These are phyloP conservation scores for Hirtodrosophila trivittata DNA, from an alignment of 2,888 invertebrate genomes.

Conservation along the genomic window DNA sequence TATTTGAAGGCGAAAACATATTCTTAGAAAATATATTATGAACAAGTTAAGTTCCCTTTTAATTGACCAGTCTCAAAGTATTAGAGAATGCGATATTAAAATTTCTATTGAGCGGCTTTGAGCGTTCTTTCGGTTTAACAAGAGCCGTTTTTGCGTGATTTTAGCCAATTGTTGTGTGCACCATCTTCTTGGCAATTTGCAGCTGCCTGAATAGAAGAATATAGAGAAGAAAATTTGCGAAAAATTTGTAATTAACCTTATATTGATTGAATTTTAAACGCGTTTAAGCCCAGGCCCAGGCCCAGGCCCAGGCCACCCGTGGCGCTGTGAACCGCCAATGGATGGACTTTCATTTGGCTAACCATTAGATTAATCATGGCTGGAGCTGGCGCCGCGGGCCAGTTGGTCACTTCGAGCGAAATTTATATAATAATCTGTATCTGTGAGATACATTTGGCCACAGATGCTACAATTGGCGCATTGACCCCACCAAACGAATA, in stretches of 20 bases:
- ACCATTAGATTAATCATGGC: conserved; percentile 66
- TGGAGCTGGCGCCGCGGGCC: conserved; percentile 46
- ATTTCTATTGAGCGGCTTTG: too few species aligned
- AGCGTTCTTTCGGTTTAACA: too few species aligned
- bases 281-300: conserved; percentile 45
- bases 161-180: too few species aligned
- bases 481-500: conserved; percentile 54
- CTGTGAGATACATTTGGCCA: conserved; percentile 51
- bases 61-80: too few species aligned
- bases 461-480: conserved; percentile 59
- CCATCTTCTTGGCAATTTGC: too few species aligned
- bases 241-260: conserved; percentile 70
- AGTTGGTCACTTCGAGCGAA: conserved; percentile 44
- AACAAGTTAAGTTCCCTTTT: too few species aligned
- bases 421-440: conserved; percentile 60
- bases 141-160: too few species aligned
- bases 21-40: too few species aligned
- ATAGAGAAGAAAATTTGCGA: conserved; percentile 34
- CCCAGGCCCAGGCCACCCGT: conserved; percentile 60
- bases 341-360: conserved; percentile 55
- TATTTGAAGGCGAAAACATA: too few species aligned
- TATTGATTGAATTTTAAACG: conserved; percentile 75
- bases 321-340: conserved; percentile 34
- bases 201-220: conserved; percentile 1
- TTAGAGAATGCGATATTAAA: too few species aligned